phyloP scores from a whole-genome alignment of 2,888 invertebrate genomes.

The Gandaritis pyraliata region DNA sequence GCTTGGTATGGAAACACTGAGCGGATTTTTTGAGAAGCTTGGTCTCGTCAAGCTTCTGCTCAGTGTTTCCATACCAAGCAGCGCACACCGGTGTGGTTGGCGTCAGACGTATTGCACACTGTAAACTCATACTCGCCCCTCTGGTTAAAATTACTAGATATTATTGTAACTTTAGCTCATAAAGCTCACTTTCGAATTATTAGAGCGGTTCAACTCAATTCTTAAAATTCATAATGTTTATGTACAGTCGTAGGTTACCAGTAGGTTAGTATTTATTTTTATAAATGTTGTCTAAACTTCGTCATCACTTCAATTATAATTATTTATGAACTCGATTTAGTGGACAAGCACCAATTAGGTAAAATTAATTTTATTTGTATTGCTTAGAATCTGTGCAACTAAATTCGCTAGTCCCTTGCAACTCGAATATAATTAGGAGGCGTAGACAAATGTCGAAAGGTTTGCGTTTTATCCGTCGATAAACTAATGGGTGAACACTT shows the following conservation, averaged over 20 bases:
- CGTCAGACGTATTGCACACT: too few species aligned
- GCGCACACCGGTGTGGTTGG: too few species aligned
- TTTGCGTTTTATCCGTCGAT: not conserved
- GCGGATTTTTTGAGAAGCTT: too few species aligned
- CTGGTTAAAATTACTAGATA: not conserved
- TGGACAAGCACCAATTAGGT: too few species aligned
- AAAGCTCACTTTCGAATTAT: not conserved
- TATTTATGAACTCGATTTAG: too few species aligned
- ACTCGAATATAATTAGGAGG: slow-evolving; percentile 1
- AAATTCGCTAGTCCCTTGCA: slow-evolving; percentile 5
- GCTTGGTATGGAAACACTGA: too few species aligned
- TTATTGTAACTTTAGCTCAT: not conserved
- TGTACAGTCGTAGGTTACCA: not conserved
- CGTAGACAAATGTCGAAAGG: not conserved
- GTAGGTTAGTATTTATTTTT: slow-evolving; percentile 5
- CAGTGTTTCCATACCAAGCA: too few species aligned
- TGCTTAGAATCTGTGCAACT: slow-evolving; percentile 3
- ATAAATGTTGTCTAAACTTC: not conserved
- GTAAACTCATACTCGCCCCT: too few species aligned
- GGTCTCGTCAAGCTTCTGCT: too few species aligned
- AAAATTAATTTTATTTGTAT: not conserved
- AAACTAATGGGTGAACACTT: not conserved
- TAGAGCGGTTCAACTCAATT: not conserved
- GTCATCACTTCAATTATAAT: too few species aligned
- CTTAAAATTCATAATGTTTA: not conserved